Percentiles rank a stretch among this genome's conserved stretches.
Evolutionary conservation across 2,888 invertebrate species (phyloP).

Genomic region (Andrena hattorfiana): DNA sequence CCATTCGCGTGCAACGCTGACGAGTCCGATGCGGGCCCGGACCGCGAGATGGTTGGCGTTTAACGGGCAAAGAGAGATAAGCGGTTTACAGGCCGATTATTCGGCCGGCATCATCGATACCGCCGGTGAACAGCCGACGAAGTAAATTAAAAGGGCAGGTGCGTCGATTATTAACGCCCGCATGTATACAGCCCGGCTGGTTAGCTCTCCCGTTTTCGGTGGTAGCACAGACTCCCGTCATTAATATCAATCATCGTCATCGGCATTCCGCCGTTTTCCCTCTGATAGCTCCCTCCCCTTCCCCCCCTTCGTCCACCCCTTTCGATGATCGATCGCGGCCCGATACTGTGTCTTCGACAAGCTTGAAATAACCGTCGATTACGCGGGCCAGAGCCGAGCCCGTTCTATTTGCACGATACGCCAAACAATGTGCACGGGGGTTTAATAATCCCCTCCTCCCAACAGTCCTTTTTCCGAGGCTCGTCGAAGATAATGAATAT

Average conservation of each 20-base stretch:
- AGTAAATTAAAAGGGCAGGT: slow-evolving; percentile 77
- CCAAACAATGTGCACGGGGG: background rate
- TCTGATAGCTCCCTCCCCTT: background rate
- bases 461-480: background rate
- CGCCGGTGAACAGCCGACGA: slow-evolving; percentile 68
- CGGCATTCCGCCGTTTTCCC: slow-evolving; percentile 55
- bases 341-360: slow-evolving; percentile 50
- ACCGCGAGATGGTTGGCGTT: slow-evolving; percentile 62
- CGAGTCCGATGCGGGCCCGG: slow-evolving; percentile 45
- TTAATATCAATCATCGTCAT: slow-evolving; percentile 73
- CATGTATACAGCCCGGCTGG: slow-evolving; percentile 23
- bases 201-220: slow-evolving; percentile 29
- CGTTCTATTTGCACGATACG: slow-evolving; percentile 23
- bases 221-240: slow-evolving; percentile 43
- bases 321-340: slow-evolving; percentile 54
- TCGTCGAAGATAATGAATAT: slow-evolving; percentile 44
- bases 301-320: too few species aligned
- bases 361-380: slow-evolving; percentile 47
- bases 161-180: slow-evolving; percentile 69
- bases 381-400: slow-evolving; percentile 10
- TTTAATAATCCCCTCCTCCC: slow-evolving; percentile 39
- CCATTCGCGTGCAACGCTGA: slow-evolving; percentile 20
- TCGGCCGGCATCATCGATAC: slow-evolving; percentile 73
- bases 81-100: slow-evolving; percentile 75
- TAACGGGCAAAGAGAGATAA: slow-evolving; percentile 71